phyloP scores from a whole-genome alignment of 2,113 vertebrate genomes.

The Pogona vitticeps region DNA sequence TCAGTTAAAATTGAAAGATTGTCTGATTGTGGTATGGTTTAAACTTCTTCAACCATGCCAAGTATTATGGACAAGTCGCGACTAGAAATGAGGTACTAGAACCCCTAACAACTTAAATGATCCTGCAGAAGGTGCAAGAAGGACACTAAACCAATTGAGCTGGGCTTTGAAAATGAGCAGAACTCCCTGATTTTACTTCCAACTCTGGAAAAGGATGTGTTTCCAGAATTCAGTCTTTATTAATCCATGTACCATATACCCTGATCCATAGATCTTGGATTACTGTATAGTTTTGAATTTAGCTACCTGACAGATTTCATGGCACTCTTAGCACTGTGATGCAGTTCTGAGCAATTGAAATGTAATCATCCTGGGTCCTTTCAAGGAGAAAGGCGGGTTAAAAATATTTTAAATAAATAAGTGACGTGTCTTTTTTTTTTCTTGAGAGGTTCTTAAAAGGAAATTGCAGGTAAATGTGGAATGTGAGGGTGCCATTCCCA shows the following conservation, averaged over 20 bases:
- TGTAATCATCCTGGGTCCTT: too few relatives aligned
- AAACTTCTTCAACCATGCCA: not conserved
- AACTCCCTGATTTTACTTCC: too few relatives aligned
- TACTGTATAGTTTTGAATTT: not conserved
- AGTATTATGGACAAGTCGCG: not conserved
- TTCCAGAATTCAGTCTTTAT: not conserved
- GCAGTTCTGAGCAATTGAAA: too few relatives aligned
- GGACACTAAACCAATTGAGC: not conserved
- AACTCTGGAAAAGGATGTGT: not conserved
- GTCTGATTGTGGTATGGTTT: too few relatives aligned
- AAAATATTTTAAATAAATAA: too few relatives aligned
- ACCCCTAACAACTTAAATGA: not conserved
- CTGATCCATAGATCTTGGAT: not conserved
- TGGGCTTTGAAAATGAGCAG: too few relatives aligned
- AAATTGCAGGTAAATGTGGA: too few relatives aligned
- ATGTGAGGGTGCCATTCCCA: too few relatives aligned
- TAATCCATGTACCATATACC: not conserved
- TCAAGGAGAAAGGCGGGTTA: too few relatives aligned
- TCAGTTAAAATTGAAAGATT: not conserved
- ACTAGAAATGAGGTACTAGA: not conserved
- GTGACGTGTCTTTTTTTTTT: too few relatives aligned
- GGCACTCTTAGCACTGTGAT: not conserved
- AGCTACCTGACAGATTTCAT: not conserved
- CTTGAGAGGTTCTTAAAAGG: too few relatives aligned
- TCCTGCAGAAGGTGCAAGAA: not conserved